phyloP scores from a whole-genome alignment of 2,113 vertebrate genomes.

The Jaculus jaculus region DNA sequence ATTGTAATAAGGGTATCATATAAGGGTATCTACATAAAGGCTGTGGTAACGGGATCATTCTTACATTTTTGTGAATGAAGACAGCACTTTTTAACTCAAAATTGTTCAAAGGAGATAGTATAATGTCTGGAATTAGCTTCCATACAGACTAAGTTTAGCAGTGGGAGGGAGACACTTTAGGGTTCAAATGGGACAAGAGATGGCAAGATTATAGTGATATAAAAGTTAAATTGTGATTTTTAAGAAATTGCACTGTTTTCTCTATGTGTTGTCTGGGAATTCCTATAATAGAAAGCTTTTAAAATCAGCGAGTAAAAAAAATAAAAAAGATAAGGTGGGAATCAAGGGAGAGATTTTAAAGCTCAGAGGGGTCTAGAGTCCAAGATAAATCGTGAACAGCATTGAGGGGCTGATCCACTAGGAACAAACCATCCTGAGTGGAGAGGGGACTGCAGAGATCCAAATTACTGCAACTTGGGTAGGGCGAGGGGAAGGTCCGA shows the following conservation, averaged over 20 bases:
- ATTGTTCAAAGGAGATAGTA: neutral
- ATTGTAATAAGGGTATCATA: neutral
- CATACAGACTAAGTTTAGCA: fast-evolving
- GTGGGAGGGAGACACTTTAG: fast-evolving
- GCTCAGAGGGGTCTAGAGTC: neutral
- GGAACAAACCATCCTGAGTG: fast-evolving
- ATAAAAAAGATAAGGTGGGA: fast-evolving
- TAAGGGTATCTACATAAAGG: neutral
- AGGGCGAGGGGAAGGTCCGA: fast-evolving
- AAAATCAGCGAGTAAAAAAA: neutral
- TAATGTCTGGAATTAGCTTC: neutral
- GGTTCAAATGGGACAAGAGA: fast-evolving
- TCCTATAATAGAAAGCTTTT: neutral
- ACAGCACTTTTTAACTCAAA: neutral
- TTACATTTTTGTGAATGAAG: neutral
- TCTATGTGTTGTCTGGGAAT: neutral
- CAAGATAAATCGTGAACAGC: fast-evolving
- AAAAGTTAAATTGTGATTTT: neutral
- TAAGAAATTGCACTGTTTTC: neutral
- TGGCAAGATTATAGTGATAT: fast-evolving
- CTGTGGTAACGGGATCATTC: no score
- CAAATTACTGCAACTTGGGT: fast-evolving
- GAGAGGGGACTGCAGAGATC: no score
- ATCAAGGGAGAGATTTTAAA: no score
- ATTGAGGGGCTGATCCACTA: neutral